Base-by-base conservation (phyloP, 2,888 invertebrate genomes). In the Tiphia femorata region DNA sequence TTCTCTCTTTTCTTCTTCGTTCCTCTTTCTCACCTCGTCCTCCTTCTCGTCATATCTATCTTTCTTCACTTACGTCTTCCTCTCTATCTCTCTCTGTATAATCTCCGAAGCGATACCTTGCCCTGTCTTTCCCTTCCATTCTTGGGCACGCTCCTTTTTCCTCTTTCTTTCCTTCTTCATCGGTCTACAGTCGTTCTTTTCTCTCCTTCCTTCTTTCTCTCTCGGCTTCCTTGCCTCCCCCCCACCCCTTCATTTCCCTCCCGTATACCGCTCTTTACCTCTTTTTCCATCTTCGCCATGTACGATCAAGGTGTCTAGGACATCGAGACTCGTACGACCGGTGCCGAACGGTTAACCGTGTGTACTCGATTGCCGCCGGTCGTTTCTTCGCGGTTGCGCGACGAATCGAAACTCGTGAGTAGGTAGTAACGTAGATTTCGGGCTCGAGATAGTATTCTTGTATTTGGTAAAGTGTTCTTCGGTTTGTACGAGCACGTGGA, bases 261-360 rank as follows among this genome's bases (percentile, higher is more conserved):
- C n/a, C n/a, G n/a, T n/a, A n/a, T n/a, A n/a, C n/a, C 14, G 12
- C n/a, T n/a, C n/a, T 14, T 46, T 46, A 10, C 49, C 30, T 23
- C 41, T 43, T 37, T 37, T 29, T 49, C 49, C 61, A 57, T 63
- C 61, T 51, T 55, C 57, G 58, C n/a, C n/a, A n/a, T n/a, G n/a
- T n/a, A 43, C 66, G 74, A 75, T 75, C 75, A 75, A 76, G 69
- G 54, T 75, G 73, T 74, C 75, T 76, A 73, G 78, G 74, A 77
- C 73, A 71, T 2, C 67, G 71, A 54, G 71, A 64, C 68, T 68
- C 48, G 68, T 59, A 56, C 65, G 61, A 70, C 59, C 64, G 64
- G 66, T 62, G 19, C 47, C 66, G 62, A 72, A 75, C 74, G 75
- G 75, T 76, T 75, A 75, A 12, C 47, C 56, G 37, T 43, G 30